Base-by-base conservation (phyloP, 30 jellyfish, hydroid and myxozoan genomes). In the Cassiopea andromeda region DNA sequence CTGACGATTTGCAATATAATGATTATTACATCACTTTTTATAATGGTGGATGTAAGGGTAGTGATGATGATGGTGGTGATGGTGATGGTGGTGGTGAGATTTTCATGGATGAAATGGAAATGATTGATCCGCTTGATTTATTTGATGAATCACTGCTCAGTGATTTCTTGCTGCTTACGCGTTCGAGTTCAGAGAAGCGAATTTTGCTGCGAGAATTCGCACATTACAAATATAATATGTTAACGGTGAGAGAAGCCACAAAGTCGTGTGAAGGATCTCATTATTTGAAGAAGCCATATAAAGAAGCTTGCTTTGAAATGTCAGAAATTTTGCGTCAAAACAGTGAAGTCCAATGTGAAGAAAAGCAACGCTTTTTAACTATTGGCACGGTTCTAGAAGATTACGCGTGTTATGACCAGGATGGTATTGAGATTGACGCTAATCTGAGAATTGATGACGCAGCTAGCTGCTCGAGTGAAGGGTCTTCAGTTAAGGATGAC, bases 111-210 rank as follows among this genome's bases (percentile, higher is more conserved):
- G 99, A 92, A 79, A 92, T 96, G 75, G 99, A 96, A 86, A 96
- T 96, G 44, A 96, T 96, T 73, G 99, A 96, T 66, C 99, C 99
- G 4, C 97, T 96, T 48, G 99, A 96, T 88, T 89, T 96, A 48
- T 96, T 96, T 78, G 98, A 96, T 79, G 99, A 96, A 38, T 92
- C 98, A 13, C 61, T 89, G 73, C 94, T 96, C 18, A 90, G 92
- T 49, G 99, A 96, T 16, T 96, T 93, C 73, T 80, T 89, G 78
- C 60, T 96, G 77, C 88, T 96, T 27, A 86, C 97, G 1, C 97
- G 97, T 77, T 77, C 83, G 2, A 98, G 94, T 44, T 89, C 95
- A 1, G 99, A 96, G 74, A 89, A 97, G 69, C 91, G 99, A 50
- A 75, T 70, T 47, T 86, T 96, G 69, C 74, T 96, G 47, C 98